Percentiles rank a stretch among this genome's conserved stretches.
Evolutionary conservation across 23 tunicate species (phyloP).

Genomic region (Ciona savignyi): DNA sequence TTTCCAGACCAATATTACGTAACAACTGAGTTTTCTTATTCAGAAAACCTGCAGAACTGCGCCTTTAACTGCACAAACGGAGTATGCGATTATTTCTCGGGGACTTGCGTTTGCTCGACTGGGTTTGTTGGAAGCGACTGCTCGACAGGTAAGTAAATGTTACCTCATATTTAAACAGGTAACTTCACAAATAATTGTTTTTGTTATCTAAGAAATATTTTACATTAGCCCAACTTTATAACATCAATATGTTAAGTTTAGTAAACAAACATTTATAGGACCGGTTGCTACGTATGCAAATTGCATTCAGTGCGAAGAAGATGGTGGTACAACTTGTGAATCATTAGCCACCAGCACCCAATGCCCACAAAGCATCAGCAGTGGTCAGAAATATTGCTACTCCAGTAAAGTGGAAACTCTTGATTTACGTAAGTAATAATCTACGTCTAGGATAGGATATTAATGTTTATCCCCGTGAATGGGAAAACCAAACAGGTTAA

Average conservation of each 20-base stretch:
- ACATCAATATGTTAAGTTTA: no score
- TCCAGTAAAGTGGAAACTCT: background rate
- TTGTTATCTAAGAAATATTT: no score
- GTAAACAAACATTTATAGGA: no score
- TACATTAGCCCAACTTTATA: no score
- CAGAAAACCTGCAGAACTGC: background rate
- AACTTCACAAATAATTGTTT: no score
- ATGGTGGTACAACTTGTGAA: background rate
- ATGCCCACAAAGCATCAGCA: background rate
- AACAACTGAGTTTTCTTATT: background rate
- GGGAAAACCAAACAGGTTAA: no score
- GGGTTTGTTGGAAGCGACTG: background rate
- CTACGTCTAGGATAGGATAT: no score
- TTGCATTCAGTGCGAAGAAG: background rate
- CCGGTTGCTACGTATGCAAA: background rate
- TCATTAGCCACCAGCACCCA: background rate
- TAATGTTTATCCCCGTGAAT: no score
- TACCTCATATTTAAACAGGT: background rate
- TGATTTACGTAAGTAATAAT: no score
- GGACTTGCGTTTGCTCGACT: background rate
- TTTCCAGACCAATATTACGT: no score
- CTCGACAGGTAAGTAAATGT: background rate
- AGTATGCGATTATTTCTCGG: background rate
- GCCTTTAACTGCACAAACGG: background rate
- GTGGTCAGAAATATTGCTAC: background rate